Conservation (phyloP, 2,888 invertebrate species). For the Eremobia ochroleuca region DNA sequence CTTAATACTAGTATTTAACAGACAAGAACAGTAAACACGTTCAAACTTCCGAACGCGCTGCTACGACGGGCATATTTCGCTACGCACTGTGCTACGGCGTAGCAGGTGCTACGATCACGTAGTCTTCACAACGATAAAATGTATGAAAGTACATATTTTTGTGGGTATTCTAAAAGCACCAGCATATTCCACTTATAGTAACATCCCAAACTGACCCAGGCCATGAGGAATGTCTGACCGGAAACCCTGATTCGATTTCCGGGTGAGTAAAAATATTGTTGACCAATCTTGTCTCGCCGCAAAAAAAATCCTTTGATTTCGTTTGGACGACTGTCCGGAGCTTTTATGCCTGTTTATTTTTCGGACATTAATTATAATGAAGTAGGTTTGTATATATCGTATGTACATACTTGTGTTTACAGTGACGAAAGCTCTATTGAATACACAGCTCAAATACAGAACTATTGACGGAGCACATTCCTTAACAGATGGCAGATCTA, state of each 20-base stretch:
- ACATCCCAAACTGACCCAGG: neutral
- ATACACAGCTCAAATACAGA: neutral
- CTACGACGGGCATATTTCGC: neutral
- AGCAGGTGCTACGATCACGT: slow-evolving; percentile 16
- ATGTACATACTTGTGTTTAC: neutral
- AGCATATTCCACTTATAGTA: neutral
- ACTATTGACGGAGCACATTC: neutral
- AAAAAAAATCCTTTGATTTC: slow-evolving; percentile 18
- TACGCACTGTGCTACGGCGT: slow-evolving; percentile 33
- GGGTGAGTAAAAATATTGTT: slow-evolving; percentile 23
- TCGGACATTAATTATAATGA: neutral
- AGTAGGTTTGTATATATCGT: neutral
- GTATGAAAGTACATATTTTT: neutral
- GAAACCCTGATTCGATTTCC: slow-evolving; percentile 37
- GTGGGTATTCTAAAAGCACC: neutral
- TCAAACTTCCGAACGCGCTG: neutral
- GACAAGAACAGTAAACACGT: neutral
- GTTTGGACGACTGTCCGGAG: neutral
- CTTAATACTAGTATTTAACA: neutral
- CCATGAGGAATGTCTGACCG: slow-evolving; percentile 16
- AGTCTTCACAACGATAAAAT: neutral
- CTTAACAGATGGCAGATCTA: neutral
- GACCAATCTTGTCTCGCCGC: slow-evolving; percentile 5
- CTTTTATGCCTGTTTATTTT: slow-evolving; percentile 1
- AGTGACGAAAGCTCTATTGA: neutral